Evolutionary conservation across 2,113 vertebrate species (phyloP), one percentile per base, ranked within the genome.

Genomic region (Pipa parva): DNA sequence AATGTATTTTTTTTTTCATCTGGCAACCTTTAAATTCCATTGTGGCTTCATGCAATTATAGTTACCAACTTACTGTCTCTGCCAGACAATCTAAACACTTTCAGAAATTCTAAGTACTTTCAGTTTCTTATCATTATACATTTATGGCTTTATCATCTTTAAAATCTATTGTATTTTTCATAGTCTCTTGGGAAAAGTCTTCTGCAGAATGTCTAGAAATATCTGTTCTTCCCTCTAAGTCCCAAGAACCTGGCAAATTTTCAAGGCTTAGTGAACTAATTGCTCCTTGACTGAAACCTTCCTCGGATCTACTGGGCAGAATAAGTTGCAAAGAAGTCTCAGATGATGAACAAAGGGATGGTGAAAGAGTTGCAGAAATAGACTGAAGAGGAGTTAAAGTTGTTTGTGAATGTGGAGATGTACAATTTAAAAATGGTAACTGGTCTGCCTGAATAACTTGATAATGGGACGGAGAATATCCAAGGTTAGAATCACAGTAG

Each of bases 301-400:
- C 86, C 56, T 88, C 84, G 0, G 86, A 89, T 39, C 80, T 84
- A 80, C 88, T 88, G 33, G 87, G 88, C 66, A 88, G 78, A 27
- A 87, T 78, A 1, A 89, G 81, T 48, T 86, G 87, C 39, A 87
- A 48, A 0, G 90, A 89, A 1, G 87, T 81, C 59, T 90, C 87
- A 2, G 89, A 89, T 1, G 88, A 87, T 37, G 90, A 89, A 31
- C 82, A 82, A 20, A 75, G 68, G 0, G 88, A 89, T 59, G 90
- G 83, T 1, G 90, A 89, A 59, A 90, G 81, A 0, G 89, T 89
- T 4, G 86, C 85, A 5, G 90, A 89, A 71, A 91, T 85, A 62
- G 89, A 89, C 75, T 88, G 90, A 63, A 90, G 81, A 52, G 89
- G 86, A 18, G 87, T 85, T 78, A 87, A 76, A 0, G 87, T 83